These are phyloP conservation scores for Gymnosoma rotundatum DNA, from an alignment of 2,888 invertebrate genomes.

Conservation along the genomic window DNA sequence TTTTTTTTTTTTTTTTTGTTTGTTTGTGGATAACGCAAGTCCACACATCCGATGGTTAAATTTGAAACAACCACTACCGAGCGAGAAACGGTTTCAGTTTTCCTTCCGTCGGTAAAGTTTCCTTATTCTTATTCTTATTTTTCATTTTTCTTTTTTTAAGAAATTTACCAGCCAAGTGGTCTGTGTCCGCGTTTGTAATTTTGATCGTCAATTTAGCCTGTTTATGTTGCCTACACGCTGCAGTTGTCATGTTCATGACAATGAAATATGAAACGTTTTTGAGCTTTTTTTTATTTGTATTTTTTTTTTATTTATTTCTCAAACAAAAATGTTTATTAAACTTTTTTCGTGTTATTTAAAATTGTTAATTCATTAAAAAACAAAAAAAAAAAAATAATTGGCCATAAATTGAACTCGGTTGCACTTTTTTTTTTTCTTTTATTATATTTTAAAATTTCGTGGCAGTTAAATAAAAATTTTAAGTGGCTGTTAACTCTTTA, in stretches of 20 bases:
- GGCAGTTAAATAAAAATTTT: slow-evolving; percentile 30
- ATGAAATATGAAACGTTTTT: slow-evolving; percentile 66
- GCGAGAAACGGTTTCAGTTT: slow-evolving; percentile 32
- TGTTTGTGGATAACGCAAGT: slow-evolving; percentile 28
- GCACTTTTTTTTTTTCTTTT: slow-evolving; percentile 5
- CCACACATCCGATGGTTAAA: slow-evolving; percentile 43
- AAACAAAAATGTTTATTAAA: slow-evolving; percentile 45
- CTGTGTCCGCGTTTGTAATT: slow-evolving; percentile 35
- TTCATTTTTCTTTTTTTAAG: not conserved
- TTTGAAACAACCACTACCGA: slow-evolving; percentile 2
- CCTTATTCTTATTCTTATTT: not conserved
- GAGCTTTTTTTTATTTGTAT: slow-evolving; percentile 14
- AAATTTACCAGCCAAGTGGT: slow-evolving; percentile 47
- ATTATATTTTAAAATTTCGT: slow-evolving; percentile 20
- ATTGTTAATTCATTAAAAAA: slow-evolving; percentile 45
- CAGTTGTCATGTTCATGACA: slow-evolving; percentile 64
- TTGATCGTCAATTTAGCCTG: slow-evolving; percentile 40
- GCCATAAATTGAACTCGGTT: slow-evolving; percentile 29
- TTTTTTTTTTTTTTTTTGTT: slow-evolving; percentile 1
- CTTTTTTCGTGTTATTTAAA: slow-evolving; percentile 31
- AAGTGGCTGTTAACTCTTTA: slow-evolving; percentile 35
- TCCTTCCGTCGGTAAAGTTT: slow-evolving; percentile 37
- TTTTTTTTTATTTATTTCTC: too few relatives aligned
- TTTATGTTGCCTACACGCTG: too few relatives aligned
- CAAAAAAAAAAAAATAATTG: too few relatives aligned